phyloP scores from a whole-genome alignment of 2,113 vertebrate species.

The Poeciliopsis prolifica region DNA sequence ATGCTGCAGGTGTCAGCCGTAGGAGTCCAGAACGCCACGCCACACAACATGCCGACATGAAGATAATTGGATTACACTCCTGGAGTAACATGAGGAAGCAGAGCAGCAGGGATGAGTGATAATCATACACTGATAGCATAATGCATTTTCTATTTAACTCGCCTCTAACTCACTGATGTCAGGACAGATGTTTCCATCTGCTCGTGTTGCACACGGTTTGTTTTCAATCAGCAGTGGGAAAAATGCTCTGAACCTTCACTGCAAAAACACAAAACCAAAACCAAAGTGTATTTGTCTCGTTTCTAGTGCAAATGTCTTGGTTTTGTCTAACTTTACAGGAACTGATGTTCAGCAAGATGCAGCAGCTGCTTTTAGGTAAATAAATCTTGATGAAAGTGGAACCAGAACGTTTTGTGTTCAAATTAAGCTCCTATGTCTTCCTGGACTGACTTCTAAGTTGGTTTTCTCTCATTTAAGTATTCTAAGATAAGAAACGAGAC shows the following conservation, averaged over 20 bases:
- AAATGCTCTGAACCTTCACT: background rate
- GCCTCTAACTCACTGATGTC: background rate
- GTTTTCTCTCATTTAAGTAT: no score
- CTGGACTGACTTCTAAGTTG: no score
- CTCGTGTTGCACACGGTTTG: slow-evolving; percentile 5
- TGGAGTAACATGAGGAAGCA: slow-evolving; percentile 31
- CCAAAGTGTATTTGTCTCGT: no score
- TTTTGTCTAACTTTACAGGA: no score
- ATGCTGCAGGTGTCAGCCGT: slow-evolving; percentile 90
- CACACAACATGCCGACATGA: slow-evolving; percentile 28
- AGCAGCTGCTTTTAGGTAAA: no score
- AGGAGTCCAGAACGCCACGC: slow-evolving; percentile 87
- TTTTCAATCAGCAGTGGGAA: background rate
- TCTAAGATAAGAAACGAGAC: no score
- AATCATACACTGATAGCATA: slow-evolving; percentile 13
- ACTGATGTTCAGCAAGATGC: no score
- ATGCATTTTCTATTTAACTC: slow-evolving; percentile 11
- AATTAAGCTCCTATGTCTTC: no score
- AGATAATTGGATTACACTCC: slow-evolving; percentile 32
- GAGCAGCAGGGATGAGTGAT: background rate
- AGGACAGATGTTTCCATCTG: slow-evolving; percentile 40
- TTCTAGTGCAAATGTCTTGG: no score
- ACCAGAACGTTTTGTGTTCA: no score
- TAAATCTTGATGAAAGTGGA: no score
- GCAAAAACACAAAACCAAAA: no score